phyloP scores from a whole-genome alignment of 2,888 invertebrate genomes.

The Acleris literana region DNA sequence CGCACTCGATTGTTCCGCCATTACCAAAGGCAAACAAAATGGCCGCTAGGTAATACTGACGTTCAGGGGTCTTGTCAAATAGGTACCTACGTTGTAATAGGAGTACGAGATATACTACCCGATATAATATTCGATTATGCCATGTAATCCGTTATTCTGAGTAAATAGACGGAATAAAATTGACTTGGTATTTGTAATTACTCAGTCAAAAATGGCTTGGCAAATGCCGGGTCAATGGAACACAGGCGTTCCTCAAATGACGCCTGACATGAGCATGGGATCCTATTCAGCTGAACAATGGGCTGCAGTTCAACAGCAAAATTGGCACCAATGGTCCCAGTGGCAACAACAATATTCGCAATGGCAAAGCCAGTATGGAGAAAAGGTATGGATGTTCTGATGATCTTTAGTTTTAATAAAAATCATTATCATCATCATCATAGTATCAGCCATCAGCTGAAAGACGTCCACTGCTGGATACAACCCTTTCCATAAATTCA shows the following conservation, averaged over 20 bases:
- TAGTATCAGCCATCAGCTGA: too few relatives aligned
- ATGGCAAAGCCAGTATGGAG: constrained; percentile 90
- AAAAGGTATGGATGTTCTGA: constrained; percentile 84
- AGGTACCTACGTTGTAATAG: background rate
- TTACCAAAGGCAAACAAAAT: constrained; percentile 45
- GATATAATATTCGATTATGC: background rate
- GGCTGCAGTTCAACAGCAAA: constrained; percentile 87
- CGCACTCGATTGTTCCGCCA: constrained; percentile 24
- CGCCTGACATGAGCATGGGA: constrained; percentile 61
- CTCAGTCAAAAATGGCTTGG: constrained; percentile 67
- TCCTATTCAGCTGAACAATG: constrained; percentile 86
- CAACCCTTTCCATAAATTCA: too few relatives aligned
- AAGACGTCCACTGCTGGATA: too few relatives aligned
- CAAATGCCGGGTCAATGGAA: constrained; percentile 69
- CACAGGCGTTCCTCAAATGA: constrained; percentile 51
- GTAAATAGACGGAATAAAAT: background rate
- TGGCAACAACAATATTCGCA: constrained; percentile 91
- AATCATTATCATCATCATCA: too few relatives aligned
- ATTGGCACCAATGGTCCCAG: constrained; percentile 89
- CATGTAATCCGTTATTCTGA: background rate
- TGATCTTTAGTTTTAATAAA: too few relatives aligned
- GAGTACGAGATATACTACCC: background rate
- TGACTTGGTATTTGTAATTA: background rate
- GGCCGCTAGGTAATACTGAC: constrained; percentile 41
- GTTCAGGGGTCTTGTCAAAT: constrained; percentile 11